Evolutionary conservation across 2,797 vertebrate species (phyloP).

Genomic region (Numenius phaeopus): DNA sequence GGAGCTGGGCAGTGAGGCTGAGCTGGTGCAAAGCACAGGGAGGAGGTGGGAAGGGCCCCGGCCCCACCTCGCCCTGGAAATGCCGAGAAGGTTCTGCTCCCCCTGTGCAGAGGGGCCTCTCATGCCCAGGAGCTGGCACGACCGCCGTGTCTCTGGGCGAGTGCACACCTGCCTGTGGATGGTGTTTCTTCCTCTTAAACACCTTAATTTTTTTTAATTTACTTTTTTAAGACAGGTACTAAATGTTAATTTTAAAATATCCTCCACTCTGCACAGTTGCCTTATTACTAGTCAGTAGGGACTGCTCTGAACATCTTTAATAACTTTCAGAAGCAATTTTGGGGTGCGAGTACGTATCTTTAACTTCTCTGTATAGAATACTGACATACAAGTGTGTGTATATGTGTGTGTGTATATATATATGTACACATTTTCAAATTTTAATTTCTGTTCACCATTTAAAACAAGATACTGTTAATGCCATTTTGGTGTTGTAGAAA

Average conservation of each 20-base stretch:
- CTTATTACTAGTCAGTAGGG: constrained; percentile 14
- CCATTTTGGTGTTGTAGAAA: constrained; percentile 40
- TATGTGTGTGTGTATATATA: background rate
- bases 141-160: background rate
- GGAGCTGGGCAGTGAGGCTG: background rate
- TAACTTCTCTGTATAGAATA: background rate
- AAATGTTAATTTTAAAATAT: background rate
- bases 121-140: background rate
- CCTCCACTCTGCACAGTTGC: constrained; percentile 37
- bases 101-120: accelerated
- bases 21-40: accelerated
- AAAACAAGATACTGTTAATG: constrained; percentile 60
- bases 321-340: constrained; percentile 1
- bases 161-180: accelerated
- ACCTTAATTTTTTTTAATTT: background rate
- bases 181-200: background rate
- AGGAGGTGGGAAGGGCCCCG: background rate
- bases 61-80: background rate
- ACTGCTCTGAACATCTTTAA: background rate
- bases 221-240: constrained; percentile 11
- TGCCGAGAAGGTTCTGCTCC: background rate
- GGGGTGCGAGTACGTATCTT: background rate
- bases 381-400: background rate
- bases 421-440: background rate
- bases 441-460: constrained; percentile 34